Conservation (phyloP, 2,113 vertebrate species). For the Periophthalmus modestus region DNA sequence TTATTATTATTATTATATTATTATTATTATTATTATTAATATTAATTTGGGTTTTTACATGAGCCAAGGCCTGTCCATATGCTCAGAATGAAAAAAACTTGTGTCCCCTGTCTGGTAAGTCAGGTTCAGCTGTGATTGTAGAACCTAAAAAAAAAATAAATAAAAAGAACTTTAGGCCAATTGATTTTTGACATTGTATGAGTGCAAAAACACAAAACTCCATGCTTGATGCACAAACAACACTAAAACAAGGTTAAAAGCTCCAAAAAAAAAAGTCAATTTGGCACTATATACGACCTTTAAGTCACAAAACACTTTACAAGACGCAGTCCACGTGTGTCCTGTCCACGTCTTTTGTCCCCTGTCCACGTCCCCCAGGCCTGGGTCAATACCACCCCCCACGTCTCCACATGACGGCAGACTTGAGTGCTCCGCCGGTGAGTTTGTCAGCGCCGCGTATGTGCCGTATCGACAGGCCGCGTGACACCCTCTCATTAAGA, state of each 20-base stretch:
- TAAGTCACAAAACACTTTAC: background rate
- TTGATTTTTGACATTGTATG: too few species aligned
- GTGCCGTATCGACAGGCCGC: constrained; percentile 32
- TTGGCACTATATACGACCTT: background rate
- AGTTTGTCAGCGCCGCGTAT: constrained; percentile 16
- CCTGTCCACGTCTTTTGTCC: background rate
- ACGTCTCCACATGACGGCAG: background rate
- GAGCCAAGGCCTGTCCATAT: too few species aligned
- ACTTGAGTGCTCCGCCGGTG: constrained; percentile 7
- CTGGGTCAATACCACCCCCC: constrained; percentile 27
- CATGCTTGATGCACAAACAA: background rate
- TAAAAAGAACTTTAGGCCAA: too few species aligned
- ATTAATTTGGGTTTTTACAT: too few species aligned
- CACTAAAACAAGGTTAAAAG: background rate
- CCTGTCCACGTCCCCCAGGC: background rate
- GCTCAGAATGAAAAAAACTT: too few species aligned
- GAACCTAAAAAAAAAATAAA: too few species aligned
- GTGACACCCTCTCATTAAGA: constrained; percentile 49
- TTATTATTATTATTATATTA: too few species aligned
- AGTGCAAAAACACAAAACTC: background rate
- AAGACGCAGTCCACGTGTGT: background rate
- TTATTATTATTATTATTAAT: too few species aligned
- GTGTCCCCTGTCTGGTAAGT: too few species aligned
- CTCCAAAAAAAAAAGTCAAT: background rate
- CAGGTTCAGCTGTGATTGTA: too few species aligned